phyloP scores from a whole-genome alignment of 2,888 invertebrate species.

The Aporophyla nigra region DNA sequence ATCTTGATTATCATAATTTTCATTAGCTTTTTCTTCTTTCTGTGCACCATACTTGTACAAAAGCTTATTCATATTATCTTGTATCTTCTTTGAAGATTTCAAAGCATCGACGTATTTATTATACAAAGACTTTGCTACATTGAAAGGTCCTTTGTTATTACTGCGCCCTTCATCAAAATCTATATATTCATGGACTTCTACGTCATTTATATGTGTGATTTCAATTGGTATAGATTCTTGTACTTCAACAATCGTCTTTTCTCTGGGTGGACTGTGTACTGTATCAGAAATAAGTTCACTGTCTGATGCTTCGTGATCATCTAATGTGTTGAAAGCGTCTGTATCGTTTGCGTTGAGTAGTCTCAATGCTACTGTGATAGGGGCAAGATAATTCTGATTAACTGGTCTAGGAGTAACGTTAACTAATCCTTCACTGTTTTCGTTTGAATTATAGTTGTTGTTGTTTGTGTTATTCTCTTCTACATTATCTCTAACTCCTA shows the following conservation, averaged over 20 bases:
- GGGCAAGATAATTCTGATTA: constrained; percentile 90
- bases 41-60: constrained; percentile 78
- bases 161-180: constrained; percentile 85
- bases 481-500: constrained; percentile 80
- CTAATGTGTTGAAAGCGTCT: constrained; percentile 81
- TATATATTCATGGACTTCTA: constrained; percentile 86
- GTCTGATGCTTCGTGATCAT: constrained; percentile 84
- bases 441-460: constrained; percentile 62
- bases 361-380: constrained; percentile 91
- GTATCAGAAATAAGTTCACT: constrained; percentile 84
- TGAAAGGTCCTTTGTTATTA: constrained; percentile 76
- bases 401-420: constrained; percentile 91
- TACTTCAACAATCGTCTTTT: constrained; percentile 91
- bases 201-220: constrained; percentile 87
- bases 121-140: constrained; percentile 78
- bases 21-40: constrained; percentile 80
- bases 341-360: constrained; percentile 87
- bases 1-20: constrained; percentile 70
- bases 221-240: constrained; percentile 92
- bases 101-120: constrained; percentile 82
- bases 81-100: constrained; percentile 82
- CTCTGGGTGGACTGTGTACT: constrained; percentile 82
- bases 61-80: constrained; percentile 79
- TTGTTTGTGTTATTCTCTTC: constrained; percentile 72
- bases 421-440: constrained; percentile 73